Conservation (phyloP, 2,113 vertebrate species). For the Hippopotamus amphibius region DNA sequence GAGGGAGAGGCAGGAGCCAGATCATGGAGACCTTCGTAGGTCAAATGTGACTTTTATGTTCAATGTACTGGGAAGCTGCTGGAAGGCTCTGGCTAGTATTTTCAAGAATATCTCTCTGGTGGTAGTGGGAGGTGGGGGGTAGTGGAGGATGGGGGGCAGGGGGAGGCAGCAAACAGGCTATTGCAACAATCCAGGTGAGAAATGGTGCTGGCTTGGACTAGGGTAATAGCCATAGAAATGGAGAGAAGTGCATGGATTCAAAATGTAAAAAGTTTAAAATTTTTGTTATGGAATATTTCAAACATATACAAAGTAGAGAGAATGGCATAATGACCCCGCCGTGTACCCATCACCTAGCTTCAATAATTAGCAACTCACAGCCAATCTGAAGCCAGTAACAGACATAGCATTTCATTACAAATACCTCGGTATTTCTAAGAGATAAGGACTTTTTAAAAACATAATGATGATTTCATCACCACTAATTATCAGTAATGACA, state of each 20-base stretch:
- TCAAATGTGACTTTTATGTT: background rate
- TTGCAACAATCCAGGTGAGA: background rate
- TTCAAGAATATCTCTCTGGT: background rate
- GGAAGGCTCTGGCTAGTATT: conserved; percentile 10
- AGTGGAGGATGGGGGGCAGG: background rate
- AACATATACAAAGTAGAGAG: background rate
- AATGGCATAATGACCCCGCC: background rate
- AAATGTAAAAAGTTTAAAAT: background rate
- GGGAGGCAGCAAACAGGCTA: background rate
- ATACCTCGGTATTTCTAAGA: conserved; percentile 38
- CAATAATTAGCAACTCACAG: background rate
- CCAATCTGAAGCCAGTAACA: conserved; percentile 10
- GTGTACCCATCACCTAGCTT: background rate
- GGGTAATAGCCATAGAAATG: background rate
- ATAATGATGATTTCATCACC: background rate
- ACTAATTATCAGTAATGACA: background rate
- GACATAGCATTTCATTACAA: conserved; percentile 5
- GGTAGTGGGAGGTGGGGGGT: background rate
- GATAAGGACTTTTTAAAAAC: background rate
- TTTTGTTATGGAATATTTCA: conserved; percentile 40
- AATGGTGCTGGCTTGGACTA: background rate
- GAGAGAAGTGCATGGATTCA: background rate
- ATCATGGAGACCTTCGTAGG: background rate
- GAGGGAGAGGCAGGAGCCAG: background rate
- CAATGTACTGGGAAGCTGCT: background rate